Evolutionary conservation across 2,113 vertebrate species (phyloP).

Genomic region (Upupa epops): DNA sequence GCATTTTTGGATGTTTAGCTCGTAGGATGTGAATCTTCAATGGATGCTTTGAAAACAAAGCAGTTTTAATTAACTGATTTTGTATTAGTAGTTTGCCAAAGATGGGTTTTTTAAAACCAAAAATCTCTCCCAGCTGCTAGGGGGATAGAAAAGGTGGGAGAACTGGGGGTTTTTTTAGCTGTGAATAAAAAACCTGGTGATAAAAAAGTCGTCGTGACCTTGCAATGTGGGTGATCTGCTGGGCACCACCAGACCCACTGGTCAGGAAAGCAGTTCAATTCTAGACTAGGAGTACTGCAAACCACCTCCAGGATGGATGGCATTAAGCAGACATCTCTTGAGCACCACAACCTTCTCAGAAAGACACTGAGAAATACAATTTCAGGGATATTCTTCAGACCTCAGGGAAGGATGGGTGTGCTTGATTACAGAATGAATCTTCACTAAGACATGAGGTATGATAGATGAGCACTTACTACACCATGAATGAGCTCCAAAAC

Average conservation of each 20-base stretch:
- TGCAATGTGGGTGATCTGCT: neutral
- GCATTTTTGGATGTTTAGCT: neutral
- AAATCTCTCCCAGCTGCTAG: neutral
- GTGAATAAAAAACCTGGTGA: neutral
- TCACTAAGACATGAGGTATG: slow-evolving; percentile 1
- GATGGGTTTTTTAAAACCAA: neutral
- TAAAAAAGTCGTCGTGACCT: neutral
- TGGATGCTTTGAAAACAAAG: neutral
- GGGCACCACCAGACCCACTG: neutral
- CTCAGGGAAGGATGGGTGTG: slow-evolving; percentile 8
- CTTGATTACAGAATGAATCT: slow-evolving; percentile 35
- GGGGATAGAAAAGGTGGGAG: neutral
- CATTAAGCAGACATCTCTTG: neutral
- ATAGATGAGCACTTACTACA: slow-evolving; percentile 43
- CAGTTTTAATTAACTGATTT: neutral
- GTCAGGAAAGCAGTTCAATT: neutral
- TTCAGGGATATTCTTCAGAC: neutral
- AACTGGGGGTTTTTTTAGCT: neutral
- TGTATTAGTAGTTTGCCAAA: neutral
- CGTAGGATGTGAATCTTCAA: neutral
- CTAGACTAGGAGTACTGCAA: neutral
- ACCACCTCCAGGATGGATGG: neutral
- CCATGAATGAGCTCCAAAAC: slow-evolving; percentile 46
- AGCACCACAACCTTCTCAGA: neutral
- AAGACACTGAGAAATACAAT: slow-evolving; percentile 13